phyloP scores from a whole-genome alignment of 2,888 invertebrate genomes.

The Octodonta nipae region DNA sequence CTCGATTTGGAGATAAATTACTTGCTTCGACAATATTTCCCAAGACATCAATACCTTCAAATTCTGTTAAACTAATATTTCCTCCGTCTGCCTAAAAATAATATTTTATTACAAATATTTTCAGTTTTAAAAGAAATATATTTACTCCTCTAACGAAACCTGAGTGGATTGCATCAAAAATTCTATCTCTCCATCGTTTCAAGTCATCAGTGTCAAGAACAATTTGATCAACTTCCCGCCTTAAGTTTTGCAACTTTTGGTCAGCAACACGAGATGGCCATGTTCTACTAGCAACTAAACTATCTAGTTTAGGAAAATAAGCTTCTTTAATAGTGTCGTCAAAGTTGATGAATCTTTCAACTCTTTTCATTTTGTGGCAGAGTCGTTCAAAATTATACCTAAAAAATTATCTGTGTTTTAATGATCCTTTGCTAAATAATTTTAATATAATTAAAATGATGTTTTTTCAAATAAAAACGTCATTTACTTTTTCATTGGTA shows the following conservation, averaged over 20 bases:
- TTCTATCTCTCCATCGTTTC: slow-evolving; percentile 63
- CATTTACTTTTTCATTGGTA: no score
- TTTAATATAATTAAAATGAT: no score
- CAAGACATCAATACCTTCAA: slow-evolving; percentile 59
- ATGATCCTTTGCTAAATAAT: no score
- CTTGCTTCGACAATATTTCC: slow-evolving; percentile 70
- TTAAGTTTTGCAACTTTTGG: slow-evolving; percentile 45
- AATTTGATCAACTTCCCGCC: slow-evolving; percentile 54
- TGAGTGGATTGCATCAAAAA: slow-evolving; percentile 56
- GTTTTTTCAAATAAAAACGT: no score
- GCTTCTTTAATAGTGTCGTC: slow-evolving; percentile 59
- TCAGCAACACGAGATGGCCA: slow-evolving; percentile 59
- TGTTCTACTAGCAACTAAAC: slow-evolving; percentile 56
- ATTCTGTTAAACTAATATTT: slow-evolving; percentile 46
- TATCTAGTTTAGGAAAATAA: slow-evolving; percentile 75
- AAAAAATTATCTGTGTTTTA: no score
- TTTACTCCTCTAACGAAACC: slow-evolving; percentile 45
- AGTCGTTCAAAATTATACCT: slow-evolving; percentile 62
- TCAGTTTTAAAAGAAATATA: slow-evolving; percentile 4
- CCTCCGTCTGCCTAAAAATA: slow-evolving; percentile 43
- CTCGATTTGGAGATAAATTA: slow-evolving; percentile 52
- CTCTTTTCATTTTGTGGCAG: slow-evolving; percentile 54
- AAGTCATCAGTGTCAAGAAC: slow-evolving; percentile 54
- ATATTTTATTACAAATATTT: slow-evolving; percentile 17
- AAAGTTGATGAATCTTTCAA: slow-evolving; percentile 50